Conservation (phyloP, 1,140 invertebrate genomes). For the Apolygus lucorum region DNA sequence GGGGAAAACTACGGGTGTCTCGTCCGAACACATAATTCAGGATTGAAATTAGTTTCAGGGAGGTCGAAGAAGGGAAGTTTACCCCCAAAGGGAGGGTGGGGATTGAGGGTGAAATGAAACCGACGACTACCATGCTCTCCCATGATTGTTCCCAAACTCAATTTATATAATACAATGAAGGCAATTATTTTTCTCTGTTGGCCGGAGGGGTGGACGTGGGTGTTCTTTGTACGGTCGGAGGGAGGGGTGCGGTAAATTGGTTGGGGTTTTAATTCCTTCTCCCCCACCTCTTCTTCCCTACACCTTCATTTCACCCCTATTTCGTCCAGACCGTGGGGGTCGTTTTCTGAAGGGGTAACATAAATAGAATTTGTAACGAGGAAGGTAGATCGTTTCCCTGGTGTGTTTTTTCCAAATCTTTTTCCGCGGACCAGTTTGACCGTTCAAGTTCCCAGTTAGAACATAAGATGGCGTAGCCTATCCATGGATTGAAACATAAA, state of each 20-base stretch:
- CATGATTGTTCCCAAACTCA: slow-evolving; percentile 29
- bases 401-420: too few species aligned
- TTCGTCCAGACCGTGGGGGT: background rate
- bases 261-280: slow-evolving; percentile 28
- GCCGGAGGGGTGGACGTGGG: slow-evolving; percentile 3
- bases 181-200: slow-evolving; percentile 30
- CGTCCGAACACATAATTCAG: slow-evolving; percentile 23
- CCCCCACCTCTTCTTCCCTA: background rate
- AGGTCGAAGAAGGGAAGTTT: background rate
- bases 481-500: too few species aligned
- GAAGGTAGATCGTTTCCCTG: too few species aligned
- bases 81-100: background rate
- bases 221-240: slow-evolving; percentile 3
- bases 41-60: slow-evolving; percentile 27
- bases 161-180: slow-evolving; percentile 30
- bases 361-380: slow-evolving; percentile 30
- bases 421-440: too few species aligned
- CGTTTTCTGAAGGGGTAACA: slow-evolving; percentile 18
- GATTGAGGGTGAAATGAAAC: slow-evolving; percentile 13
- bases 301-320: background rate
- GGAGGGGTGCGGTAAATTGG: slow-evolving; percentile 27
- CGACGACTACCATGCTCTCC: slow-evolving; percentile 6
- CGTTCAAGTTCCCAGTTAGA: too few species aligned
- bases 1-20: background rate
- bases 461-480: too few species aligned